Evolutionary conservation across 2,888 invertebrate species (phyloP), one percentile per base, ranked within the genome.

Genomic region (Agrochola circellaris): DNA sequence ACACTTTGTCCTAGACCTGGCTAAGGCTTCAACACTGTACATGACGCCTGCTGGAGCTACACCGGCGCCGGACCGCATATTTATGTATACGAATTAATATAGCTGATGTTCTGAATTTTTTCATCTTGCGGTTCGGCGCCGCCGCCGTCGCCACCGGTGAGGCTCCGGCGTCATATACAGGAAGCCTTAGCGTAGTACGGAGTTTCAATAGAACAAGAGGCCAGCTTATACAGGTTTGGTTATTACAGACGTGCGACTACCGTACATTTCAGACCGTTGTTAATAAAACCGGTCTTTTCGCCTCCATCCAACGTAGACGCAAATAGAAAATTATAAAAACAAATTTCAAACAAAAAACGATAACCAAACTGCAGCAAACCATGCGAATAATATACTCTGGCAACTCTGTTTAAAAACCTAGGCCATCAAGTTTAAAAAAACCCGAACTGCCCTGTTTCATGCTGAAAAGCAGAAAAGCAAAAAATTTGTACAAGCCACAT

Each of bases 401-500:
- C 69, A 85, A 73, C 78, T 70, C 45, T 42, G 48, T 77, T 80
- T 56, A 58, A 83, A 77, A 80, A 79, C 80, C 54, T 7, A 65
- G 30, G 15, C 68, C 60, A 62, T 67, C n/a, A 51, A 85, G 61
- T 69, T 70, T 51, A 56, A 23, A 38, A 74, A 85, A 77, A 71
- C 30, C 58, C 54, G 6, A 72, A 79, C 67, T 48, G 20, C 56
- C 42, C 26, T 17, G 73, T 79, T 79, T 76, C 38, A 75, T 45
- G 48, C 38, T 62, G 26, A 34, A 83, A 83, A 70, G 15, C 48
- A 68, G 62, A 71, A 70, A 66, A 42, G 42, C 42, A 11, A 68
- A 83, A 79, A 70, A n/a, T 20, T 73, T 51, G 26, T 71, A 75
- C 82, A 64, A 58, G 42, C 80, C 82, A 73, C 85, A 85, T 65